These are phyloP conservation scores for Etheostoma cragini DNA, from an alignment of 2,113 vertebrate species.

Conservation along the genomic window DNA sequence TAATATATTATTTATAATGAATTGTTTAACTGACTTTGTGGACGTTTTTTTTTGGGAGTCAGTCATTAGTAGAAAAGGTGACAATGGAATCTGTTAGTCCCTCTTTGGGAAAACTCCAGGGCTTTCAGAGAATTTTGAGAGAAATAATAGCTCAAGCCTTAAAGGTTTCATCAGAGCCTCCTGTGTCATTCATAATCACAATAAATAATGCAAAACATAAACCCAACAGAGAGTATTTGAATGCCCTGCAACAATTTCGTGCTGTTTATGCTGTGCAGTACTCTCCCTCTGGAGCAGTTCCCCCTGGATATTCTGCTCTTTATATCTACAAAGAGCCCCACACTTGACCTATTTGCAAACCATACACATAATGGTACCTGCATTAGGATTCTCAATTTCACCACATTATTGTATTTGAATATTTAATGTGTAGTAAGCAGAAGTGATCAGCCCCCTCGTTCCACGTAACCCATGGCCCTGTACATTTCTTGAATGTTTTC, in stretches of 20 bases:
- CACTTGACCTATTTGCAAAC: constrained; percentile 45
- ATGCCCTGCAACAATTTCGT: constrained; percentile 14
- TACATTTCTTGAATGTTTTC: constrained; percentile 36
- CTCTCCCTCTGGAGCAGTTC: constrained; percentile 17
- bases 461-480: neutral
- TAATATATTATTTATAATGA: constrained; percentile 7
- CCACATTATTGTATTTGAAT: constrained; percentile 36
- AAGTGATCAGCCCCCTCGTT: neutral
- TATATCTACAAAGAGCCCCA: constrained; percentile 25
- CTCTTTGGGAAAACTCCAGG: constrained; percentile 32
- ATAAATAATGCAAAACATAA: constrained; percentile 44
- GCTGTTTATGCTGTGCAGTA: neutral
- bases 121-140: neutral
- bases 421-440: constrained; percentile 14
- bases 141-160: constrained; percentile 16
- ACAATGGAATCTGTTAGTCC: constrained; percentile 30
- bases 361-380: constrained; percentile 14
- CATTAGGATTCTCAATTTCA: constrained; percentile 33
- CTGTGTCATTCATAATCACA: constrained; percentile 24
- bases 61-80: constrained; percentile 1
- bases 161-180: constrained; percentile 35
- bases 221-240: constrained; percentile 15
- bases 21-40: neutral
- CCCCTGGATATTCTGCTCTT: constrained; percentile 34
- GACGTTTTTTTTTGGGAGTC: constrained; percentile 15